phyloP scores from a whole-genome alignment of 2,888 invertebrate species.

The Hirtodrosophila alboralis region DNA sequence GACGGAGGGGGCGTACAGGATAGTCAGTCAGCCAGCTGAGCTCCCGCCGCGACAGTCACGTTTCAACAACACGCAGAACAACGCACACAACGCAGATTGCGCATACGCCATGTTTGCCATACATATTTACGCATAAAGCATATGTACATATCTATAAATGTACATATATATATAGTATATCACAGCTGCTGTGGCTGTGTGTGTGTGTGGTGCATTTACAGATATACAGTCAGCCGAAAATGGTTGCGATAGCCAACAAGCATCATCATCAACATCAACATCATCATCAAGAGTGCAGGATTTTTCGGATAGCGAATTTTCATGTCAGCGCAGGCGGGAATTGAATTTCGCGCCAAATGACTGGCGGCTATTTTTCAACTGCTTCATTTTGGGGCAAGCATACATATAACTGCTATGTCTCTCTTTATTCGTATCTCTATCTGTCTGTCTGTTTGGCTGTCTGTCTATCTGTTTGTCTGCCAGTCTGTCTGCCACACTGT shows the following conservation, averaged over 20 bases:
- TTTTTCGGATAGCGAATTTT: constrained; percentile 44
- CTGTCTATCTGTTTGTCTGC: constrained; percentile 16
- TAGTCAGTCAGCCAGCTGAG: constrained; percentile 65
- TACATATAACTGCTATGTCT: constrained; percentile 36
- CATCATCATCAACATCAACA: constrained; percentile 33
- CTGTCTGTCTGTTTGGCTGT: constrained; percentile 31
- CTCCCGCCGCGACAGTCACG: constrained; percentile 68
- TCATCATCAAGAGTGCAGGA: constrained; percentile 35
- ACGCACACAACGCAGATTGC: constrained; percentile 63
- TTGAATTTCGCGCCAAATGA: constrained; percentile 78
- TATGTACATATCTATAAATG: too few species aligned
- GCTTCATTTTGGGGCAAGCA: constrained; percentile 64
- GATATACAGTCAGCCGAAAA: constrained; percentile 17
- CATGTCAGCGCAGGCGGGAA: constrained; percentile 79
- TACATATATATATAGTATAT: too few species aligned
- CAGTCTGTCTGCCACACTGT: constrained; percentile 29
- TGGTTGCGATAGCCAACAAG: constrained; percentile 48
- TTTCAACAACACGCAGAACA: constrained; percentile 51
- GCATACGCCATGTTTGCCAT: constrained; percentile 75
- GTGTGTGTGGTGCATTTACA: constrained; percentile 13
- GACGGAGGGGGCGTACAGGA: constrained; percentile 12
- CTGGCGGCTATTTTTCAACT: constrained; percentile 74
- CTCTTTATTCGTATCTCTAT: constrained; percentile 9
- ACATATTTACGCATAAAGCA: constrained; percentile 71
- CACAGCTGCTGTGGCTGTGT: constrained; percentile 25